These are phyloP conservation scores for Conger conger DNA, from an alignment of 2,113 vertebrate species.

Conservation along the genomic window DNA sequence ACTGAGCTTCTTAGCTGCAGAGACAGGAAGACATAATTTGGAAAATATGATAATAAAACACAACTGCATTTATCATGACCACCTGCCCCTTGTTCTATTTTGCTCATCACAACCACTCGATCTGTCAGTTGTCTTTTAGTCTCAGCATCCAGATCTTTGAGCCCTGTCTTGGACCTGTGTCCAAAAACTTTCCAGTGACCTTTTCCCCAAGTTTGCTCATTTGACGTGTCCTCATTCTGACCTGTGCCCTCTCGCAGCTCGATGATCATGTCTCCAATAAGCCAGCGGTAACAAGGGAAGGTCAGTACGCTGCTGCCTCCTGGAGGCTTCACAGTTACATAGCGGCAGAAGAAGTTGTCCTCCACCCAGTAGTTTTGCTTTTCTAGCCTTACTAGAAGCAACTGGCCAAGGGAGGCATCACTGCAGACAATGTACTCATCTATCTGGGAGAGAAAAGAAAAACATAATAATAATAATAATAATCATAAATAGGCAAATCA, in stretches of 20 bases:
- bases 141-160: not conserved
- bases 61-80: too few species aligned
- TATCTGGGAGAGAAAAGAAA: constrained; percentile 51
- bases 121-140: not conserved
- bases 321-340: constrained; percentile 60
- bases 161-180: too few species aligned
- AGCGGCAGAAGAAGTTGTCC: constrained; percentile 80
- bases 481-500: not conserved
- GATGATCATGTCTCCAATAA: constrained; percentile 61
- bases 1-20: constrained; percentile 60
- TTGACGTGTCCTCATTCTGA: constrained; percentile 36
- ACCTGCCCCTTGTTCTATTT: too few species aligned
- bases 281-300: constrained; percentile 80
- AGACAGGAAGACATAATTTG: not conserved
- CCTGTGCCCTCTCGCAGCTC: constrained; percentile 73
- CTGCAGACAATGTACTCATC: constrained; percentile 67
- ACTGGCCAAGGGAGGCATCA: constrained; percentile 57
- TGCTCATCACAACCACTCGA: too few species aligned
- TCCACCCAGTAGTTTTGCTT: constrained; percentile 74
- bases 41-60: too few species aligned
- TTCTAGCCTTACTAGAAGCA: constrained; percentile 72
- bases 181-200: not conserved
- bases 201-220: not conserved
- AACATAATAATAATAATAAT: not conserved
- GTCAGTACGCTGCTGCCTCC: constrained; percentile 33